Conservation (phyloP, 1,140 invertebrate genomes). For the Megalonaias nervosa region DNA sequence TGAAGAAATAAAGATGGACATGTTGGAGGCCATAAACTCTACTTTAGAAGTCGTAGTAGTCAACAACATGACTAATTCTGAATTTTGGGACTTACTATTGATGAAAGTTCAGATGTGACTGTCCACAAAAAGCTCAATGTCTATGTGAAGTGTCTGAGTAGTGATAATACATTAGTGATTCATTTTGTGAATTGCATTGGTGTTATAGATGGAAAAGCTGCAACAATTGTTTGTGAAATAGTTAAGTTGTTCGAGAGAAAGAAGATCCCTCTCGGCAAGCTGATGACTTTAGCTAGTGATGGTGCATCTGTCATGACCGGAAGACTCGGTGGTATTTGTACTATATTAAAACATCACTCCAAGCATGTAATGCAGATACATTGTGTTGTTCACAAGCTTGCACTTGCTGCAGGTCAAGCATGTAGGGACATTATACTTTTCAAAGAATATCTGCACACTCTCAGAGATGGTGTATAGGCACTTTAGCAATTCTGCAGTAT, state of each 20-base stretch:
- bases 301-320: conserved; percentile 29
- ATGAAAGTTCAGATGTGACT: no score
- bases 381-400: conserved; percentile 13
- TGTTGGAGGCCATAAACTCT: no score
- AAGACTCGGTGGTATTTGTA: conserved; percentile 19
- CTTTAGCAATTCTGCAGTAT: conserved; percentile 17
- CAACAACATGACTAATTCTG: no score
- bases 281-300: conserved; percentile 31
- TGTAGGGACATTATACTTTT: no score
- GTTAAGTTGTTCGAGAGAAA: no score
- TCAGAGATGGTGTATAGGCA: conserved; percentile 12
- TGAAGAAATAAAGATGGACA: conserved; percentile 1
- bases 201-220: conserved; percentile 16
- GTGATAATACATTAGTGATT: background rate
- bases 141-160: no score
- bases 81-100: no score
- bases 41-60: no score
- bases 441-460: conserved; percentile 3
- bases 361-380: no score
- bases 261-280: background rate
- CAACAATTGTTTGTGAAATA: conserved; percentile 6
- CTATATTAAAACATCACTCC: conserved; percentile 19
- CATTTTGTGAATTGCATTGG: conserved; percentile 22
- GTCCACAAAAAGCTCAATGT: no score
- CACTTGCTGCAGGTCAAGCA: conserved; percentile 8